A percentile compares a stretch with the other conserved stretches of the same genome.
phyloP scores from a whole-genome alignment of 2,888 invertebrate genomes.

The Cylindroiulus punctatus region DNA sequence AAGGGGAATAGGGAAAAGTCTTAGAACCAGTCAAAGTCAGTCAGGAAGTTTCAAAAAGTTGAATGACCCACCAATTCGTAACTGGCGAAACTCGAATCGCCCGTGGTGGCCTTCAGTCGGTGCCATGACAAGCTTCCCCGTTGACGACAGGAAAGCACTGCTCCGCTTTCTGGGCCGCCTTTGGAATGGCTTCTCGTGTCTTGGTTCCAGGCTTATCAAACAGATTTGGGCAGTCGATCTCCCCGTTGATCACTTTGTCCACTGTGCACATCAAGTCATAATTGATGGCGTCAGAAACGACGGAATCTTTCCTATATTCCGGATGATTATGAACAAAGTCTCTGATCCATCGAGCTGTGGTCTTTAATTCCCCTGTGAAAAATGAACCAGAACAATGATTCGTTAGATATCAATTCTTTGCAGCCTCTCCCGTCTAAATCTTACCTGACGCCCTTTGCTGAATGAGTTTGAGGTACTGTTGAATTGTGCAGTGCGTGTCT shows the following conservation, averaged over 20 bases:
- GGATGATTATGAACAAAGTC: constrained; percentile 88
- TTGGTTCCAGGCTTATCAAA: constrained; percentile 68
- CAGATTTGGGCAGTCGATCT: constrained; percentile 77
- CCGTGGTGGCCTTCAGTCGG: not conserved
- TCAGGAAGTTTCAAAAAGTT: no score
- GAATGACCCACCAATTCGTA: no score
- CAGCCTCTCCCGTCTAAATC: not conserved
- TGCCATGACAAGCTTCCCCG: not conserved
- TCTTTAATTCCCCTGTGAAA: constrained; percentile 81
- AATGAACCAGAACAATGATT: not conserved
- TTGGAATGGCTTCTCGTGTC: constrained; percentile 59
- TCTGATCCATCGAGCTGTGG: constrained; percentile 95
- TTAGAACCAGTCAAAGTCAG: no score
- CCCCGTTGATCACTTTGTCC: constrained; percentile 78
- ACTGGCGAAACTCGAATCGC: not conserved
- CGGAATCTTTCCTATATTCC: constrained; percentile 90
- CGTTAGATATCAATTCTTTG: not conserved
- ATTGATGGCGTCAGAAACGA: constrained; percentile 86
- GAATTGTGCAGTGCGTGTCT: constrained; percentile 96
- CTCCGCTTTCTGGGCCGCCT: constrained; percentile 58
- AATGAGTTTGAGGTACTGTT: constrained; percentile 94
- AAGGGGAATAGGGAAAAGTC: no score
- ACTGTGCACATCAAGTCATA: constrained; percentile 87
- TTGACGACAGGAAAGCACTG: not conserved
- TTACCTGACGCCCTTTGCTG: constrained; percentile 69